phyloP scores from a whole-genome alignment of 2,888 invertebrate species.

The Macrosoma leucophasiata region DNA sequence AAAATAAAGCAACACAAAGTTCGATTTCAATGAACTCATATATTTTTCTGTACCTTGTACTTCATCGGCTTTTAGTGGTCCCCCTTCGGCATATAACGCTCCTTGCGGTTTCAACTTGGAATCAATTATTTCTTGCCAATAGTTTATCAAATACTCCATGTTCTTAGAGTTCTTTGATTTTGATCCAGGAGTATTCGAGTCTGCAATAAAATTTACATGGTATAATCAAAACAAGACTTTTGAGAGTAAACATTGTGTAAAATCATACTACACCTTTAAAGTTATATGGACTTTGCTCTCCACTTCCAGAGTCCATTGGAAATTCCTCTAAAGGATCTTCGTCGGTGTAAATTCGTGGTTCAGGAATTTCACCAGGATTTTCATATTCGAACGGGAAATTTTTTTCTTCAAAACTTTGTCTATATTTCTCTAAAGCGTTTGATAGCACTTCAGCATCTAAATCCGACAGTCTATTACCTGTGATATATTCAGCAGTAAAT shows the following conservation, averaged over 20 bases:
- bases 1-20: slow-evolving; percentile 48
- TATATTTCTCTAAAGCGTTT: slow-evolving; percentile 63
- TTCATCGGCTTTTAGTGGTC: slow-evolving; percentile 56
- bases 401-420: slow-evolving; percentile 62
- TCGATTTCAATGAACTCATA: slow-evolving; percentile 32
- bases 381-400: slow-evolving; percentile 69
- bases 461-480: slow-evolving; percentile 54
- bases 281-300: slow-evolving; percentile 52
- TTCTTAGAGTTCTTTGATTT: slow-evolving; percentile 48
- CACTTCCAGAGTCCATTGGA: slow-evolving; percentile 59
- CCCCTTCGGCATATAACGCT: slow-evolving; percentile 61
- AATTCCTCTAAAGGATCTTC: slow-evolving; percentile 67
- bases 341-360: slow-evolving; percentile 74
- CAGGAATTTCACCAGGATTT: slow-evolving; percentile 63
- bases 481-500: slow-evolving; percentile 61
- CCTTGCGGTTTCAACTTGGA: slow-evolving; percentile 49
- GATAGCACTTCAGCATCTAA: slow-evolving; percentile 62
- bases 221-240: no score
- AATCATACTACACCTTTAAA: slow-evolving; percentile 56
- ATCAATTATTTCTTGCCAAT: slow-evolving; percentile 52
- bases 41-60: slow-evolving; percentile 41
- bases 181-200: slow-evolving; percentile 22
- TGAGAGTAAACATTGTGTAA: slow-evolving; percentile 15
- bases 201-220: slow-evolving; percentile 1
- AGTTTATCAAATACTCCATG: slow-evolving; percentile 62